Evolutionary conservation across 2,797 vertebrate species (phyloP).

Genomic region (Lepilemur ruficaudatus): DNA sequence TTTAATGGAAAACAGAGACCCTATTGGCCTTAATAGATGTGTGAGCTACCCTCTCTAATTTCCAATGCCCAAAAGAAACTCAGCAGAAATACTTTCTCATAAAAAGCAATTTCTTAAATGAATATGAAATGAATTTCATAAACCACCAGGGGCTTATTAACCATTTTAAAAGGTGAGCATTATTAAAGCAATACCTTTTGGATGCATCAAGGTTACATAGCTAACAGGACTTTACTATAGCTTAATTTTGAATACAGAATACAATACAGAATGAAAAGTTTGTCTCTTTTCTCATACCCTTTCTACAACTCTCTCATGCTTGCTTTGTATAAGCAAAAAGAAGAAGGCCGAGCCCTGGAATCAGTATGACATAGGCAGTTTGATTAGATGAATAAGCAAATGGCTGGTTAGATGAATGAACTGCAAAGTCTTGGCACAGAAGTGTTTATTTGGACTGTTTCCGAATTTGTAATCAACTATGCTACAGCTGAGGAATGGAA

Average conservation of each 20-base stretch:
- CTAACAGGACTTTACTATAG: constrained; percentile 8
- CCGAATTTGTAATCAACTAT: not conserved
- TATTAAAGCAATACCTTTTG: constrained; percentile 29
- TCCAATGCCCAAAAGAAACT: constrained; percentile 46
- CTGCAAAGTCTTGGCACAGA: not conserved
- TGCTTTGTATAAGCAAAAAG: constrained; percentile 5
- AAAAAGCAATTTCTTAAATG: constrained; percentile 28
- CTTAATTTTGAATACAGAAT: constrained; percentile 15
- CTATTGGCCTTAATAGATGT: constrained; percentile 57
- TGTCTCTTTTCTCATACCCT: not conserved
- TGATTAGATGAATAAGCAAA: not conserved
- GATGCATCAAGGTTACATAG: not conserved
- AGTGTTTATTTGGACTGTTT: not conserved
- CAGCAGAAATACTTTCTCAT: constrained; percentile 7
- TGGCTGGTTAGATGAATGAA: not conserved
- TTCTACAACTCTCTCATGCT: not conserved
- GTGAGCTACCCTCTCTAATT: constrained; percentile 4
- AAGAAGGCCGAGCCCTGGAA: not conserved
- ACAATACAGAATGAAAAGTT: not conserved
- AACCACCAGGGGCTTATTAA: constrained; percentile 30
- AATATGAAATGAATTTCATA: constrained; percentile 63
- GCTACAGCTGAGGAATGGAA: not conserved
- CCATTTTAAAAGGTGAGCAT: not conserved
- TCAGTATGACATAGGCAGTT: not conserved
- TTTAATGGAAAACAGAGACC: constrained; percentile 66